Evolutionary conservation across 1,140 invertebrate species (phyloP).

Genomic region (Hydropsyche tenuis): DNA sequence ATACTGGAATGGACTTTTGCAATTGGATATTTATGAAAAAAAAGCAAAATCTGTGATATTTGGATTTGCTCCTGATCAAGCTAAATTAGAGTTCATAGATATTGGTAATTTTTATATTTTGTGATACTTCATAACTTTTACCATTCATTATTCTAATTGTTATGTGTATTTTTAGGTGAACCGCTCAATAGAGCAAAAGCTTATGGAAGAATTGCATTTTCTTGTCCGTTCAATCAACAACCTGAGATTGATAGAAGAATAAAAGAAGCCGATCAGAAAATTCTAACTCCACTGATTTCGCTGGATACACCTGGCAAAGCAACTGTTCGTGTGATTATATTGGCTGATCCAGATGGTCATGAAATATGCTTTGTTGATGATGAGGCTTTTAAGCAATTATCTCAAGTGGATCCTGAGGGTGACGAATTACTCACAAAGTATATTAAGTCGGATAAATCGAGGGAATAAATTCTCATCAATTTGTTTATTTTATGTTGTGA

Average conservation of each 20-base stretch:
- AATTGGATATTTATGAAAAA: constrained; percentile 74
- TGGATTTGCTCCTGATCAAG: constrained; percentile 76
- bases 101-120: constrained; percentile 64
- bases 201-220: constrained; percentile 95
- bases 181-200: constrained; percentile 86
- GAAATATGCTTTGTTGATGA: constrained; percentile 99
- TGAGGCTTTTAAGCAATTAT: constrained; percentile 89
- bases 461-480: constrained; percentile 49
- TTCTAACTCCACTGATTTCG: constrained; percentile 86
- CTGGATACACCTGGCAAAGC: constrained; percentile 97
- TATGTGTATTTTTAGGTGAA: constrained; percentile 57
- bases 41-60: constrained; percentile 67
- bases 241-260: constrained; percentile 77
- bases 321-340: constrained; percentile 92
- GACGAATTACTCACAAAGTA: constrained; percentile 80
- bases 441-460: constrained; percentile 74
- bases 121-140: not conserved
- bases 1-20: constrained; percentile 84
- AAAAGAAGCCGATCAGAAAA: constrained; percentile 73
- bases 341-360: constrained; percentile 95
- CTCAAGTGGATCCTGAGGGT: constrained; percentile 83
- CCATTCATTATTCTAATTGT: not conserved
- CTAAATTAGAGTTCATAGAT: constrained; percentile 76
- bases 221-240: constrained; percentile 79
- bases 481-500: too few relatives aligned